These are phyloP conservation scores for Peromyscus attwateri DNA, from an alignment of 2,797 vertebrate genomes.

Conservation along the genomic window DNA sequence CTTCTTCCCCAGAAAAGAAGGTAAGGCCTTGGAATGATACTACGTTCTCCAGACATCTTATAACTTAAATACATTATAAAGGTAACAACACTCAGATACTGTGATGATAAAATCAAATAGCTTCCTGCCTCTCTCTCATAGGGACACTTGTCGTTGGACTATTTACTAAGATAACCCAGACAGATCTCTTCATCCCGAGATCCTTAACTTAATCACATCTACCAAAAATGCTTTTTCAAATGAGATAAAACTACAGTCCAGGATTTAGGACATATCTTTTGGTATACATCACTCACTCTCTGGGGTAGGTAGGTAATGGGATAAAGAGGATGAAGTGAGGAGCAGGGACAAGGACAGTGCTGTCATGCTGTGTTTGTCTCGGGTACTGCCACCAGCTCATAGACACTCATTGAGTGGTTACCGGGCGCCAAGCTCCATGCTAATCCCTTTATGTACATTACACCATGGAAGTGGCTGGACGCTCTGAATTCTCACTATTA, in stretches of 20 bases:
- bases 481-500: slow-evolving; percentile 4
- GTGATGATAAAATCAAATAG: neutral
- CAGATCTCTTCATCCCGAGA: neutral
- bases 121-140: neutral
- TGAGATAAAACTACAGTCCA: neutral
- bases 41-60: neutral
- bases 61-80: slow-evolving; percentile 50
- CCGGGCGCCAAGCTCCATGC: neutral
- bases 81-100: slow-evolving; percentile 9
- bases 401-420: slow-evolving; percentile 10
- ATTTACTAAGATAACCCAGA: neutral
- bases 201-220: neutral
- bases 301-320: neutral
- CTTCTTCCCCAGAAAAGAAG: neutral
- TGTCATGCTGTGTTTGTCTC: neutral
- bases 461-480: neutral
- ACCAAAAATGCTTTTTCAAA: slow-evolving; percentile 23
- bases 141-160: neutral
- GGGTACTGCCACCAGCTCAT: neutral
- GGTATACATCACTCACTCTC: neutral
- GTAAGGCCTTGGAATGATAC: neutral
- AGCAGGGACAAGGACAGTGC: neutral
- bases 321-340: neutral
- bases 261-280: neutral
- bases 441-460: neutral